Base-by-base conservation (phyloP, 2,797 vertebrate genomes). In the Clarias laeviceps region DNA sequence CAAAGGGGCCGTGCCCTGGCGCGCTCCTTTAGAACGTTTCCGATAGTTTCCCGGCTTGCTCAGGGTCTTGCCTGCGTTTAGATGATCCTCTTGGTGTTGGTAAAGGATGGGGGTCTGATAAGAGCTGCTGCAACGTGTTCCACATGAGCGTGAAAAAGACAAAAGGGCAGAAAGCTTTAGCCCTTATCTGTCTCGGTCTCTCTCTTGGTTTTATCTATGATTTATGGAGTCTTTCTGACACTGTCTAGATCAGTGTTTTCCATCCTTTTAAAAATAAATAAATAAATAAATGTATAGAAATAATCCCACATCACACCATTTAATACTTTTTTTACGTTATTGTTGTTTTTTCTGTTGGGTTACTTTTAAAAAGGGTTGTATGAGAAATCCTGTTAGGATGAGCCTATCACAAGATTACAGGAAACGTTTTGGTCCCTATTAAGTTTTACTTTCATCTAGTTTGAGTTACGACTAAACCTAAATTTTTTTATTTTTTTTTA, bases 141-240 rank as follows among this genome's bases (percentile, higher is more conserved):
- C 91, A 89, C 89, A 86, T 64, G 88, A 89, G 92, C 89, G 90
- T 94, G 92, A 93, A 92, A 89, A 94, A 92, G 91, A 94, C 93
- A 68, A 94, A 94, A 93, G 94, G 91, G 88, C 92, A 93, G 93
- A 94, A 91, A 1, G 91, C 92, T 89, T 94, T 93, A 92, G 91
- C 80, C 65, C 89, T 89, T 90, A 90, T 91, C 84, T 89, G 87
- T 87, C 88, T 86, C 88, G 87, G 45, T 45, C 59, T 15, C 68
- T 86, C 84, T 85, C 84, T 84, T 82, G 69, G 50, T 82, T 82
- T 81, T n/a, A 77, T 84, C 85, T 76, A 40, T 62, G 68, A 85
- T 82, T 77, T 56, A 83, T 77, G 20, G 61, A 64, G 29, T 82
- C 70, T 85, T 82, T 82, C 70, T 56, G 34, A 84, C 40, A n/a